Evolutionary conservation across 2,113 vertebrate species (phyloP).

Genomic region (Phasianus colchicus): DNA sequence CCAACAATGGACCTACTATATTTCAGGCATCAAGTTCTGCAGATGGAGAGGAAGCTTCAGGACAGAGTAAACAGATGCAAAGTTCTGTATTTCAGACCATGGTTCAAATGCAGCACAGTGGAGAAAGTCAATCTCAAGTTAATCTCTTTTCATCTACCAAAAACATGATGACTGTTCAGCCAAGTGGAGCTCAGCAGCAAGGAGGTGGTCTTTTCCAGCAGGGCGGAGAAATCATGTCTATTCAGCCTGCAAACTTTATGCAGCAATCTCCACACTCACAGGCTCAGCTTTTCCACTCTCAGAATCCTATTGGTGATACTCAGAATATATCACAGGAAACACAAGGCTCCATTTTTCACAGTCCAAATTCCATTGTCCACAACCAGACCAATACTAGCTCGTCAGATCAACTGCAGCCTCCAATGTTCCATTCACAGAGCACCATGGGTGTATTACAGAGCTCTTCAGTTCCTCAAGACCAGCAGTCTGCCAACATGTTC

Average conservation of each 20-base stretch:
- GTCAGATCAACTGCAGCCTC: conserved; percentile 91
- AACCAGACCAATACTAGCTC: conserved; percentile 84
- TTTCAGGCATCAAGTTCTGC: conserved; percentile 81
- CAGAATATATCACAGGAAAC: conserved; percentile 84
- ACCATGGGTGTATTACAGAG: conserved; percentile 87
- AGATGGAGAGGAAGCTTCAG: conserved; percentile 77
- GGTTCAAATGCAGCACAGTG: conserved; percentile 84
- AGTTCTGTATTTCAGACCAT: conserved; percentile 83
- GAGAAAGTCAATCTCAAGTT: conserved; percentile 81
- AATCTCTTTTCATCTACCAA: conserved; percentile 86
- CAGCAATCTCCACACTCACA: conserved; percentile 91
- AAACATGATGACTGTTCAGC: conserved; percentile 80
- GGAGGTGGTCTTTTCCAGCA: conserved; percentile 90
- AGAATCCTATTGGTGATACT: conserved; percentile 85
- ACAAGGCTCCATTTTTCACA: conserved; percentile 82
- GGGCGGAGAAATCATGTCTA: conserved; percentile 88
- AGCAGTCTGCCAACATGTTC: conserved; percentile 88
- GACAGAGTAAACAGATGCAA: conserved; percentile 81
- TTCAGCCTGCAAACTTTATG: conserved; percentile 89
- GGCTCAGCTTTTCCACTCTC: conserved; percentile 89
- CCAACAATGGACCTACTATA: conserved; percentile 73
- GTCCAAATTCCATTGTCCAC: conserved; percentile 82
- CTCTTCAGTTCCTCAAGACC: conserved; percentile 87
- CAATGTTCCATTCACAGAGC: conserved; percentile 89
- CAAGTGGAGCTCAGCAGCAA: conserved; percentile 81